phyloP scores from a whole-genome alignment of 2,888 invertebrate genomes.

The Caenorhabditis sulstoni region DNA sequence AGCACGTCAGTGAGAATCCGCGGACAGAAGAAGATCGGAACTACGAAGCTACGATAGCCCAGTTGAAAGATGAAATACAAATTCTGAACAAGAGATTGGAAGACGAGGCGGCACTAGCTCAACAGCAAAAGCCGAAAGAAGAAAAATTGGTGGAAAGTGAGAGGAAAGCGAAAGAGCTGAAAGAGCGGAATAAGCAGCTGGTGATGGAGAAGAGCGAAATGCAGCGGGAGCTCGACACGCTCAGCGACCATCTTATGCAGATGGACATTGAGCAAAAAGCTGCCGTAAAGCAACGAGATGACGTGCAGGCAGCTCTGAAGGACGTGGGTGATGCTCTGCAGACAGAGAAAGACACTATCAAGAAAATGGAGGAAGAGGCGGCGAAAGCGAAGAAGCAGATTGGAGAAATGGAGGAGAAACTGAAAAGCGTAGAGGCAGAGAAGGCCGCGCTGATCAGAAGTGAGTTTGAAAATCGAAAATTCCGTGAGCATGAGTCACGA shows the following conservation, averaged over 20 bases:
- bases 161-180: constrained; percentile 81
- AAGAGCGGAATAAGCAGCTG: constrained; percentile 77
- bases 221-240: constrained; percentile 74
- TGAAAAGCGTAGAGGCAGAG: constrained; percentile 44
- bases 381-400: constrained; percentile 58
- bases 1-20: constrained; percentile 56
- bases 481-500: not conserved
- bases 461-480: constrained; percentile 23
- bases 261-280: constrained; percentile 43
- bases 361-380: constrained; percentile 58
- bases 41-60: constrained; percentile 76
- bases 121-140: constrained; percentile 67
- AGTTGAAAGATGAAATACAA: constrained; percentile 79
- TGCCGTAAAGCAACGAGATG: constrained; percentile 43
- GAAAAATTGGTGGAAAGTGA: constrained; percentile 80
- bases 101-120: constrained; percentile 68
- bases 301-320: constrained; percentile 44
- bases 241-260: constrained; percentile 52
- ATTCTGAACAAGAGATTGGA: constrained; percentile 76
- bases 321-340: constrained; percentile 83
- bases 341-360: constrained; percentile 52
- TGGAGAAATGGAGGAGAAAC: constrained; percentile 45
- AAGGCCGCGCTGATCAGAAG: constrained; percentile 39
- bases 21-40: constrained; percentile 59
- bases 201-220: constrained; percentile 81